phyloP scores from a whole-genome alignment of 2,113 vertebrate genomes.

The Anarrhichthys ocellatus region DNA sequence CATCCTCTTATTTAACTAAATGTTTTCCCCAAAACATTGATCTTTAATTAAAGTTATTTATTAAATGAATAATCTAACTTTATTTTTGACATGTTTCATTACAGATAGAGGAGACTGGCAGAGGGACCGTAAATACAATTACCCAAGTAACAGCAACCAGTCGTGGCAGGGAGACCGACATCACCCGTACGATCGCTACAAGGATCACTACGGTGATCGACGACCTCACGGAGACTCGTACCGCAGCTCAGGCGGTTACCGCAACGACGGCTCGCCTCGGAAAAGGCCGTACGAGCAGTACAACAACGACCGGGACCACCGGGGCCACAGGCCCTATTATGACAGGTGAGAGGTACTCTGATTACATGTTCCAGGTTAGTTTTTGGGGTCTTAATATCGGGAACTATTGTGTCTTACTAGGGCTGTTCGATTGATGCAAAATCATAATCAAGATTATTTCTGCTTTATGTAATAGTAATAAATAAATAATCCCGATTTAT shows the following conservation, averaged over 20 bases:
- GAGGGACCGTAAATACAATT: constrained; percentile 93
- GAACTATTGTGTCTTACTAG: background rate
- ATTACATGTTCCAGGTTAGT: background rate
- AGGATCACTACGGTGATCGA: constrained; percentile 94
- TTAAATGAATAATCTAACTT: background rate
- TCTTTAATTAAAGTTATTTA: background rate
- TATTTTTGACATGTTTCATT: background rate
- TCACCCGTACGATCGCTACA: constrained; percentile 95
- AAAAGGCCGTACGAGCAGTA: constrained; percentile 96
- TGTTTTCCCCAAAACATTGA: background rate
- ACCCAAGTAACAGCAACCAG: constrained; percentile 87
- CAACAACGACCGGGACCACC: constrained; percentile 93
- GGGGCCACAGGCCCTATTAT: constrained; percentile 93
- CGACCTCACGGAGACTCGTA: constrained; percentile 89
- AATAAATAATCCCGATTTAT: background rate
- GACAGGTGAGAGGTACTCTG: constrained; percentile 86
- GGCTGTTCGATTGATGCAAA: background rate
- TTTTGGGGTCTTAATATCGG: background rate
- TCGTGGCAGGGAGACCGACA: constrained; percentile 94
- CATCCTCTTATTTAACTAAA: background rate
- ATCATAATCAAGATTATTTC: background rate
- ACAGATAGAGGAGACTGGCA: constrained; percentile 96
- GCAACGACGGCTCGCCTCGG: constrained; percentile 89
- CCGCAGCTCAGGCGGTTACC: constrained; percentile 90
- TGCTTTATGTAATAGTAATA: background rate